Conservation (phyloP, 2,888 invertebrate species). For the Lasioglossum malachurum region DNA sequence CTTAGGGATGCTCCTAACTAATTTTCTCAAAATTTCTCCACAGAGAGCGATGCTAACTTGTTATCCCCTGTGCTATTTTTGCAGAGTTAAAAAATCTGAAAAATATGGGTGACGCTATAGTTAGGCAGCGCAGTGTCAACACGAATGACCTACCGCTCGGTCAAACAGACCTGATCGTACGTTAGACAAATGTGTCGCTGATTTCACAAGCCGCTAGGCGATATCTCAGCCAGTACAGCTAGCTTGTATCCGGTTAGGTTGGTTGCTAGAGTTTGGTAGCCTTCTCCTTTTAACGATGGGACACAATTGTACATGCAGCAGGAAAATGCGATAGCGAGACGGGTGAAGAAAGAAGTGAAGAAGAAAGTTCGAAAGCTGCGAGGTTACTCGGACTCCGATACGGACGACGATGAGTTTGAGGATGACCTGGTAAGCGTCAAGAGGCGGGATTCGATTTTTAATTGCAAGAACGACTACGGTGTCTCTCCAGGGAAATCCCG, state of each 20-base stretch:
- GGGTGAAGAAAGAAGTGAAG: slow-evolving; percentile 87
- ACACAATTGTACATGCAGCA: slow-evolving; percentile 85
- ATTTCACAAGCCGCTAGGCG: slow-evolving; percentile 39
- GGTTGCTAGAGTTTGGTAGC: slow-evolving; percentile 18
- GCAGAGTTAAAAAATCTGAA: too few species aligned
- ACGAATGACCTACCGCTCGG: background rate
- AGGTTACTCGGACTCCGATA: slow-evolving; percentile 86
- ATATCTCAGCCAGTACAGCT: slow-evolving; percentile 41
- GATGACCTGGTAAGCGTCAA: slow-evolving; percentile 90
- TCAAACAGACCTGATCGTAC: background rate
- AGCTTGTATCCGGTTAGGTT: slow-evolving; percentile 37
- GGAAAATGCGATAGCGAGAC: slow-evolving; percentile 87
- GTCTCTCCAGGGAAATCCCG: background rate
- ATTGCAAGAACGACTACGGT: background rate
- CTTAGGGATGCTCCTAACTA: too few species aligned
- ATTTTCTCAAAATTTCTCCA: too few species aligned
- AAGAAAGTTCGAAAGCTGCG: slow-evolving; percentile 84
- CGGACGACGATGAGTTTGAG: slow-evolving; percentile 88
- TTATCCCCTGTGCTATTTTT: too few species aligned
- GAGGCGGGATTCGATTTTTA: slow-evolving; percentile 24
- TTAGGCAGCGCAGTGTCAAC: background rate
- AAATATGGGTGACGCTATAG: too few species aligned
- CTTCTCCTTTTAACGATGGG: slow-evolving; percentile 44
- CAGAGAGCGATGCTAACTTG: too few species aligned
- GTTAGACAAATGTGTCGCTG: slow-evolving; percentile 42